These are phyloP conservation scores for Falco biarmicus DNA, from an alignment of 2,797 vertebrate species.

Conservation along the genomic window DNA sequence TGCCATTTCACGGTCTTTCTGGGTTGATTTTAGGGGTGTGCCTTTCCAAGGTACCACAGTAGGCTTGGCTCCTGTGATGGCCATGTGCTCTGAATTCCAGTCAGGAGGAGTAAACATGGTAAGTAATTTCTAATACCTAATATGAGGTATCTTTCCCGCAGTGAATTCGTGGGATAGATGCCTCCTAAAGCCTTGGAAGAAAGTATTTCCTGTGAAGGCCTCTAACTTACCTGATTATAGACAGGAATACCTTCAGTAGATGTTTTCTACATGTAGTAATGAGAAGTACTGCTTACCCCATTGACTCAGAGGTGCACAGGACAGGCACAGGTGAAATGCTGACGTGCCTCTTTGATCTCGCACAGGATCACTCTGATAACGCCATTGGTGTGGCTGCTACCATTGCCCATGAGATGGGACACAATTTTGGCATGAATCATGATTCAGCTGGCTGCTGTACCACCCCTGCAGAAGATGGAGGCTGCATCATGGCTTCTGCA, in stretches of 20 bases:
- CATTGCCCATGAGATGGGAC: slow-evolving; percentile 97
- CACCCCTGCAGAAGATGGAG: slow-evolving; percentile 86
- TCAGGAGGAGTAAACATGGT: slow-evolving; percentile 97
- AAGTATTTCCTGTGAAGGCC: background rate
- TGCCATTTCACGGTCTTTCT: background rate
- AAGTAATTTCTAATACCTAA: slow-evolving; percentile 53
- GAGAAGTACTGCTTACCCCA: background rate
- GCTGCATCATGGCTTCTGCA: slow-evolving; percentile 98
- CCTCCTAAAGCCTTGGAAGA: background rate
- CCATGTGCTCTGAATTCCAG: slow-evolving; percentile 97
- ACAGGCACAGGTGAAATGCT: background rate
- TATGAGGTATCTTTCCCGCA: background rate
- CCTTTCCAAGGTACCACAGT: slow-evolving; percentile 93
- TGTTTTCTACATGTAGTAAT: background rate
- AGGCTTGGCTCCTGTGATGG: slow-evolving; percentile 92
- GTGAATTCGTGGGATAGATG: background rate
- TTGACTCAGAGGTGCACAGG: background rate
- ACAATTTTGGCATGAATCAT: slow-evolving; percentile 98
- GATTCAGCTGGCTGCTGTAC: slow-evolving; percentile 88
- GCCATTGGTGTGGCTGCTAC: slow-evolving; percentile 94
- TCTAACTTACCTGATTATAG: background rate
- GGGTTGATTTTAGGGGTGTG: slow-evolving; percentile 82
- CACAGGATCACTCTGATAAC: slow-evolving; percentile 92
- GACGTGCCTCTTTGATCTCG: background rate
- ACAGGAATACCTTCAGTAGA: background rate